phyloP scores from a whole-genome alignment of 2,888 invertebrate species.

The Nysson spinosus region DNA sequence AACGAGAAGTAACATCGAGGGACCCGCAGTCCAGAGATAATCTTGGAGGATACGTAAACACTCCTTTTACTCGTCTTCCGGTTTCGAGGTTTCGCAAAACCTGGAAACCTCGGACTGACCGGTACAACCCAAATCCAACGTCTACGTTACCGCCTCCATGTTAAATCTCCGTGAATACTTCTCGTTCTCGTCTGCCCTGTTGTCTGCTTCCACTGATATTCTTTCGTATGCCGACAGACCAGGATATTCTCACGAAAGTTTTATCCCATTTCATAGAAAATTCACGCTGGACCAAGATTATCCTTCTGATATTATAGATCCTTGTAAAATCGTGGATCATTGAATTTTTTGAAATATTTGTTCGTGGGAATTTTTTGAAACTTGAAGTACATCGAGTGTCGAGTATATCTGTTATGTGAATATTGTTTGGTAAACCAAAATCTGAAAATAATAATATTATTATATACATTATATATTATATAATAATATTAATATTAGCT shows the following conservation, averaged over 20 bases:
- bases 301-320: too few relatives aligned
- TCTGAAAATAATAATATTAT: too few relatives aligned
- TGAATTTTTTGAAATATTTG: too few relatives aligned
- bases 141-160: too few relatives aligned
- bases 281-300: constrained; percentile 40
- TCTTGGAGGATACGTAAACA: constrained; percentile 27
- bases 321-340: too few relatives aligned
- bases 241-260: constrained; percentile 51
- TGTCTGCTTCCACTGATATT: constrained; percentile 34
- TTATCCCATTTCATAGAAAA: constrained; percentile 32
- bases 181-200: neutral
- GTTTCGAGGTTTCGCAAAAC: constrained; percentile 31
- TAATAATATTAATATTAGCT: too few relatives aligned
- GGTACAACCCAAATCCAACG: constrained; percentile 19
- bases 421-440: too few relatives aligned
- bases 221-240: neutral
- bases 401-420: too few relatives aligned
- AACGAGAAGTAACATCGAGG: constrained; percentile 25
- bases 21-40: constrained; percentile 39
- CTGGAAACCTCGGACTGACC: constrained; percentile 12
- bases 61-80: constrained; percentile 24
- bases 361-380: too few relatives aligned
- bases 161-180: constrained; percentile 38
- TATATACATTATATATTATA: too few relatives aligned
- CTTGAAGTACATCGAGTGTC: too few relatives aligned